Conservation (phyloP, 2,113 vertebrate species). For the Aplodontia rufa region DNA sequence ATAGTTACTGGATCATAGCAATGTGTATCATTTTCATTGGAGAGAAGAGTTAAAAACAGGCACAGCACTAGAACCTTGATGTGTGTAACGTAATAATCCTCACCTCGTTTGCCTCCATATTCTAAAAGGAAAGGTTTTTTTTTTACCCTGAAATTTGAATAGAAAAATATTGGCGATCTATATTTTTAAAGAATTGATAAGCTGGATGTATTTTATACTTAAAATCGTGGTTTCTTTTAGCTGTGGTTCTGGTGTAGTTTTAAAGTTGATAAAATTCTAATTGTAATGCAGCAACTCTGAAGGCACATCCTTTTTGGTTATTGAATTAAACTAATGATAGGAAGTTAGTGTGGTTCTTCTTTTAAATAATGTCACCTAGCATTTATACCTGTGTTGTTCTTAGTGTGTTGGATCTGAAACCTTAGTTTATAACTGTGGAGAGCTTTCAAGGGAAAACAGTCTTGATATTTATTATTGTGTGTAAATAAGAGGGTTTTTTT, state of each 20-base stretch:
- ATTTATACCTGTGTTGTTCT: neutral
- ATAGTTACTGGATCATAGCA: neutral
- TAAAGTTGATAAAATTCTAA: conserved; percentile 12
- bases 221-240: conserved; percentile 23
- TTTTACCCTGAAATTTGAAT: neutral
- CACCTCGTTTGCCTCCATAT: neutral
- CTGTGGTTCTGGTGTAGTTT: conserved; percentile 1
- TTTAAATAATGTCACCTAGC: neutral
- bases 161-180: conserved; percentile 43
- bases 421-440: conserved; percentile 35
- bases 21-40: neutral
- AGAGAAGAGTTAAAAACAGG: neutral
- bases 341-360: neutral
- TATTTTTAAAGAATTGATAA: conserved; percentile 41
- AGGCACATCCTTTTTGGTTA: neutral
- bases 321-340: neutral
- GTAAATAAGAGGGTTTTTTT: neutral
- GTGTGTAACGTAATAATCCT: neutral
- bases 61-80: neutral
- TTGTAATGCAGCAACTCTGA: neutral
- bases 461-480: conserved; percentile 16
- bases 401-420: conserved; percentile 7
- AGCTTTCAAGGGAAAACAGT: conserved; percentile 18
- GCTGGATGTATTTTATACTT: neutral
- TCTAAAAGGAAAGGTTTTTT: neutral